phyloP scores from a whole-genome alignment of 2,888 invertebrate genomes.

The Acanthoscelides obtectus region DNA sequence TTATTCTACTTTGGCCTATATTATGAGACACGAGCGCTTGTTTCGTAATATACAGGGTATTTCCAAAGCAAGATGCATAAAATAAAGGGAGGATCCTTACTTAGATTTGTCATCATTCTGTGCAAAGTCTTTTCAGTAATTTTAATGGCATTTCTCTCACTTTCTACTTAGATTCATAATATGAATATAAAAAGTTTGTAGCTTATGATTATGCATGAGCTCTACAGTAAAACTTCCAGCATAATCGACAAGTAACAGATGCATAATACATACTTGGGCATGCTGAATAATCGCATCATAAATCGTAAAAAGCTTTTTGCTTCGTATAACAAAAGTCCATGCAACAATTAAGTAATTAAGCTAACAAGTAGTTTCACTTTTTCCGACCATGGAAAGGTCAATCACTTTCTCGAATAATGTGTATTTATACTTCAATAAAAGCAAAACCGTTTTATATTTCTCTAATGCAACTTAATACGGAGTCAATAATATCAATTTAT shows the following conservation, averaged over 20 bases:
- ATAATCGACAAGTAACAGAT: not conserved
- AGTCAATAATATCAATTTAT: not conserved
- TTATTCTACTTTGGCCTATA: too few relatives aligned
- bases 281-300: not conserved
- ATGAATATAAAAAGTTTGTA: too few relatives aligned
- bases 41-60: too few relatives aligned
- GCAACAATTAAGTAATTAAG: not conserved
- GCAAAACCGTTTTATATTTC: not conserved
- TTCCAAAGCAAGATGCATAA: too few relatives aligned
- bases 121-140: too few relatives aligned
- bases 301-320: not conserved
- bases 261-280: not conserved
- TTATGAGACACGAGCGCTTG: too few relatives aligned
- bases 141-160: too few relatives aligned
- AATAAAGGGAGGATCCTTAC: too few relatives aligned
- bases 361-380: not conserved
- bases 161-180: too few relatives aligned
- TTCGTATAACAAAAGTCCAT: not conserved
- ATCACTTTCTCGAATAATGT: not conserved
- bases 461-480: not conserved
- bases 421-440: not conserved
- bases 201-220: not conserved
- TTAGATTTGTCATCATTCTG: too few relatives aligned
- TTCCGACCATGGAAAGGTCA: not conserved
- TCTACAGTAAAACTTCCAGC: not conserved